phyloP scores from a whole-genome alignment of 2,888 invertebrate genomes.

The Erebia aethiops region DNA sequence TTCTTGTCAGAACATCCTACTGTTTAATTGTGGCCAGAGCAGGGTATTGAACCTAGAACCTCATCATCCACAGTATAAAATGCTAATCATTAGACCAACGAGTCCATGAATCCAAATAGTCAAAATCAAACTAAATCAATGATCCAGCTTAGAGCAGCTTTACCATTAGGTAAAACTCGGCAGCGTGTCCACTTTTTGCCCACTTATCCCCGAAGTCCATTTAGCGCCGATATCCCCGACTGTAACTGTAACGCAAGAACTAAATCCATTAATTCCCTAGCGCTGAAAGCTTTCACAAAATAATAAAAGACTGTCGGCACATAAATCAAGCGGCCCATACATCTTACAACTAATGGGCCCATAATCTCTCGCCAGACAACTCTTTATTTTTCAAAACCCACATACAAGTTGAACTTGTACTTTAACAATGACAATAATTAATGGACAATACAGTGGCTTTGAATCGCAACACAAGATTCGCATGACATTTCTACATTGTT shows the following conservation, averaged over 20 bases:
- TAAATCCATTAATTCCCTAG: constrained; percentile 32
- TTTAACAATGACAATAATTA: constrained; percentile 24
- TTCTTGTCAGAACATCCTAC: no score
- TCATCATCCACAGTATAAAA: no score
- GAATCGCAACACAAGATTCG: neutral
- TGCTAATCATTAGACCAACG: no score
- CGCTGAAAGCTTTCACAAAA: constrained; percentile 44
- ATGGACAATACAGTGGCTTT: constrained; percentile 3
- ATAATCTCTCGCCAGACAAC: constrained; percentile 37
- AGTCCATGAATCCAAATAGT: no score
- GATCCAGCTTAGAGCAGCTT: neutral
- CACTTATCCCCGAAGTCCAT: constrained; percentile 20
- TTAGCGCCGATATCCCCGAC: constrained; percentile 24
- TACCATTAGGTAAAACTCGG: neutral
- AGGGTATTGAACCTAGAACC: no score
- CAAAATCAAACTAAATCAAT: no score
- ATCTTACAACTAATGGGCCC: constrained; percentile 43
- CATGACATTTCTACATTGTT: neutral
- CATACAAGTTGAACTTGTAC: neutral
- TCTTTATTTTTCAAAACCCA: constrained; percentile 24
- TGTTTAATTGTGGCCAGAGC: no score
- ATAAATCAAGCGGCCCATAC: constrained; percentile 46
- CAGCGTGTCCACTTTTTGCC: neutral
- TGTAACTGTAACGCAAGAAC: constrained; percentile 17
- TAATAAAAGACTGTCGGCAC: constrained; percentile 46